Evolutionary conservation across 2,113 vertebrate genomes (phyloP), one percentile per base, ranked within the genome.

Genomic region (Gyps fulvus): DNA sequence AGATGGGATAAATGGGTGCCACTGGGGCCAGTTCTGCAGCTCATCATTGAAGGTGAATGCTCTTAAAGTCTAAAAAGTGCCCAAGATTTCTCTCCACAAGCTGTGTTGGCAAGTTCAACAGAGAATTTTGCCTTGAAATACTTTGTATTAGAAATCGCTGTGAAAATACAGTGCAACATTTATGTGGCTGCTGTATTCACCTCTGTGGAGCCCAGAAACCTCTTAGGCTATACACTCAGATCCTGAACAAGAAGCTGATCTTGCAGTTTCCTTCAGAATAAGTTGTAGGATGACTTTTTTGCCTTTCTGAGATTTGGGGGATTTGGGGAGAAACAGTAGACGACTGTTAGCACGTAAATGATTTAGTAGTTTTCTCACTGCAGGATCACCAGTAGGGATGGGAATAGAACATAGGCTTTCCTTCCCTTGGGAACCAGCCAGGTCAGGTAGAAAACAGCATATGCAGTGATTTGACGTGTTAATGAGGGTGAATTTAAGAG

Each of bases 141-240:
- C 19, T 78, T 84, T 15, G 9, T 36, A 25, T 58, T 55, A 70
- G 38, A 65, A 88, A 78, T 55, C 2, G 1, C 34, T 6, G 2
- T 81, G 38, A 63, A 84, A 81, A 21, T n/a, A 66, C 2, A 26
- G 7, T 58, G 11, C 26, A 19, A 6, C 6, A 29, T 63, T 45
- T 49, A 32, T 22, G 13, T 49, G 19, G 6, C 43, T 70, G 26
- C 36, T 42, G 4, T 16, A 36, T 59, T 82, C 1, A 13, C 27
- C 6, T 36, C 23, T 62, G 16, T 32, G 17, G 25, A 20, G 6
- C 18, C 12, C 6, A 15, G 77, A 71, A 89, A 43, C 27, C 3
- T 43, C 17, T 72, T 25, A 38, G 26, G 19, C 6, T 27, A 22
- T 34, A 20, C 2, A 2, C 9, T 38, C 1, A 6, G 0, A 26